Base-by-base conservation (phyloP, 2,113 vertebrate genomes). In the Sinosuthora webbiana region DNA sequence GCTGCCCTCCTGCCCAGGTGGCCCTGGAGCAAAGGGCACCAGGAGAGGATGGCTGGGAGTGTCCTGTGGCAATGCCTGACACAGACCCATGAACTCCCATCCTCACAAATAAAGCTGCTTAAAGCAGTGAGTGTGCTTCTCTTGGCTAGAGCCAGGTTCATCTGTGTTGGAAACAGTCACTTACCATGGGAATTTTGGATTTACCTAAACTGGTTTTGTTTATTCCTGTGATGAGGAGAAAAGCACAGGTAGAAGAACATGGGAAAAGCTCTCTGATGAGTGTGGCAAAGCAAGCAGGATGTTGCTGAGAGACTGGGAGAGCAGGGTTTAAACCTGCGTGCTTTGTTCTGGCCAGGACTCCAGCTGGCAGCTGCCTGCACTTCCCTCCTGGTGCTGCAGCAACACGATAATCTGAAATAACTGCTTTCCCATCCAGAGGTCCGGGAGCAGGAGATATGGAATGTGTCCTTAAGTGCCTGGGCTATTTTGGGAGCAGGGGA, bases 401-500 rank as follows among this genome's bases (percentile, higher is more conserved):
- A 81, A 6, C 35, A 45, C 0, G 25, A 62, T 93, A 52, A 76
- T 65, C 86, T 91, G 70, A 89, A 92, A 87, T 87, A 69, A 42
- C 56, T 76, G 27, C 71, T 90, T 45, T 83, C 91, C 77, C 10
- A 0, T 82, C 71, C 39, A 22, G 87, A 94, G 89, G 49, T 75
- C 79, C 23, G 7, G 79, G 67, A 89, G 55, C 75, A 37, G 56
- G 87, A 93, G 94, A 67, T 73, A 42, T 1, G 59, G 65, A 83
- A 71, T 60, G 89, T 93, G 95, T 97, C 93, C 95, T 98, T 71
- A 94, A 93, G 94, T 89, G 93, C 56, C 78, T 7, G 83, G 71
- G 37, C 93, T 98, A 91, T 97, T 97, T 97, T 96, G 83, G 87
- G 96, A 97, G 82, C 41, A 78, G 83, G 89, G 57, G 78, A 55